These are phyloP conservation scores for Lontra canadensis DNA, from an alignment of 2,113 vertebrate species.

Conservation along the genomic window DNA sequence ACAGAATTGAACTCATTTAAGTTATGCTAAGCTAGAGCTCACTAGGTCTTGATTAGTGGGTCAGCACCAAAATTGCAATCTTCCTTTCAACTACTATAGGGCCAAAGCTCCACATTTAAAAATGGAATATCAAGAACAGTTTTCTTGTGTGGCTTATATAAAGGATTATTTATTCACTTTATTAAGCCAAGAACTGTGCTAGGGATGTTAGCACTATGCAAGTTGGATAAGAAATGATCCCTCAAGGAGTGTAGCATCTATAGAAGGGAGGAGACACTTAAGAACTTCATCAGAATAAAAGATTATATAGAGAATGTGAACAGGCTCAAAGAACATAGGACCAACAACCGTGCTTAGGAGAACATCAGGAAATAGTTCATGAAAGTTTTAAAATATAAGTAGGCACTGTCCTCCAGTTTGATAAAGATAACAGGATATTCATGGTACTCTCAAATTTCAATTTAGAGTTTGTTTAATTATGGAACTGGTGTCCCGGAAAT, in stretches of 20 bases:
- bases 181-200: background rate
- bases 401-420: background rate
- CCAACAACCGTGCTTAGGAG: background rate
- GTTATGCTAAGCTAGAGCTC: background rate
- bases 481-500: background rate
- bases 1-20: background rate
- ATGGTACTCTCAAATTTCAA: background rate
- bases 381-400: background rate
- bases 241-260: background rate
- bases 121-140: background rate
- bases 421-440: background rate
- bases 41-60: background rate
- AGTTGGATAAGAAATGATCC: background rate
- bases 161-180: constrained; percentile 14
- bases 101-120: background rate
- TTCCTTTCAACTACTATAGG: background rate
- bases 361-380: background rate
- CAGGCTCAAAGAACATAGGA: background rate
- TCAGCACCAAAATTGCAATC: background rate
- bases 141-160: background rate
- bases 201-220: background rate
- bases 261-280: background rate
- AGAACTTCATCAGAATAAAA: constrained; percentile 34
- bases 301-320: background rate
- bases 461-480: constrained; percentile 35